Evolutionary conservation across 2,113 vertebrate genomes (phyloP).

Genomic region (Carettochelys insculpta): DNA sequence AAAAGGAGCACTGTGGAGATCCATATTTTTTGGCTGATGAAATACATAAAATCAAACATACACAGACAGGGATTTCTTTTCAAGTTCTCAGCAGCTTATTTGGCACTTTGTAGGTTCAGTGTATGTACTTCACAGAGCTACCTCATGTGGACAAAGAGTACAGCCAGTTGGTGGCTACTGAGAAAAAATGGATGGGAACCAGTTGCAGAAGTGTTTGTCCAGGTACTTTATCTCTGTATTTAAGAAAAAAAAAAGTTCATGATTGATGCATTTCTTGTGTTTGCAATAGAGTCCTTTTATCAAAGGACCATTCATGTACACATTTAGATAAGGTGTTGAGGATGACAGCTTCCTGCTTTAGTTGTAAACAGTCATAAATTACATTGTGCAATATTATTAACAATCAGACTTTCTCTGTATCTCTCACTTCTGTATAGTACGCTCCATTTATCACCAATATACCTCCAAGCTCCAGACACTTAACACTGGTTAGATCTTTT

Average conservation of each 20-base stretch:
- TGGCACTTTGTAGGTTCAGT: neutral
- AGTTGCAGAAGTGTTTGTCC: neutral
- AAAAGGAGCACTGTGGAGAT: neutral
- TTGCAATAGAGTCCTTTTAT: neutral
- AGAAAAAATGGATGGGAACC: neutral
- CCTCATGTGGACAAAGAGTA: neutral
- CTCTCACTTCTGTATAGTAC: neutral
- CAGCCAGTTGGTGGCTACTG: neutral
- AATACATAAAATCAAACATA: neutral
- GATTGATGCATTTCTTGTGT: neutral
- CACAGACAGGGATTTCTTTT: neutral
- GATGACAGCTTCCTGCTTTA: slow-evolving; percentile 2
- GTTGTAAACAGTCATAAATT: neutral
- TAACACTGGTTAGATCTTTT: neutral
- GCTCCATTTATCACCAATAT: neutral
- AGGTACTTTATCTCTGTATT: neutral
- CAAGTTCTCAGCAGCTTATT: neutral
- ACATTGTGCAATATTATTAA: neutral
- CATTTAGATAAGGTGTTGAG: rapidly evolving
- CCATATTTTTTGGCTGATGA: rapidly evolving
- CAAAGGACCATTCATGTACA: slow-evolving; percentile 11
- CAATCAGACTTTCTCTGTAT: neutral
- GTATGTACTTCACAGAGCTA: neutral
- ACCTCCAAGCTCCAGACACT: neutral
- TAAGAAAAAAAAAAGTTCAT: neutral